A percentile compares a stretch with the other conserved stretches of the same genome.
phyloP scores from a whole-genome alignment of 1,140 invertebrate species.

The Notospermus geniculatus region DNA sequence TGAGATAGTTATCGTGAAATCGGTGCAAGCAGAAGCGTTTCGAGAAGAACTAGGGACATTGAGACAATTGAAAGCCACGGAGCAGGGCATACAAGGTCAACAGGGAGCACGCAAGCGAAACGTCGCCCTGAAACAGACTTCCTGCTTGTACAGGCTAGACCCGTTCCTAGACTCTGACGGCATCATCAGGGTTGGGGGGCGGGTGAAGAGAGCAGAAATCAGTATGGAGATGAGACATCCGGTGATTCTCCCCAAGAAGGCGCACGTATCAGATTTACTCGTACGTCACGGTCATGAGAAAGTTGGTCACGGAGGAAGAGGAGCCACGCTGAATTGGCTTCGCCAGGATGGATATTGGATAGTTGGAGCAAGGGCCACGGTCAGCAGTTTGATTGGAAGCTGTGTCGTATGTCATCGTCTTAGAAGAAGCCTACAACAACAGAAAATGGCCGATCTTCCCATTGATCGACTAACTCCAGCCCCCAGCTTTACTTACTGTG shows the following conservation, averaged over 20 bases:
- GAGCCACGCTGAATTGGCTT: conserved; percentile 14
- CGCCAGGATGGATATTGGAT: conserved; percentile 21
- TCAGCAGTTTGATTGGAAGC: conserved; percentile 13
- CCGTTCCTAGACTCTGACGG: conserved; percentile 18
- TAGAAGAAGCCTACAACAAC: background rate
- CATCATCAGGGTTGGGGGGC: conserved; percentile 15
- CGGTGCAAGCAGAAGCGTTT: conserved; percentile 12
- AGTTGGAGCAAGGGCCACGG: background rate
- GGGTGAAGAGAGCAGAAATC: background rate
- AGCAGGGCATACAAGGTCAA: too few species aligned
- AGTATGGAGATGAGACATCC: conserved; percentile 13
- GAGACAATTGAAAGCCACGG: too few species aligned
- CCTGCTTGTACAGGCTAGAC: conserved; percentile 11
- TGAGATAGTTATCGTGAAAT: conserved; percentile 10
- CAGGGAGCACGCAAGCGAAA: background rate
- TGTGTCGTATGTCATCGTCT: conserved; percentile 15
- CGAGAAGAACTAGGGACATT: background rate
- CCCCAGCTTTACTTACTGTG: conserved; percentile 14
- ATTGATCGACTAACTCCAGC: conserved; percentile 11
- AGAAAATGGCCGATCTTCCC: conserved; percentile 19
- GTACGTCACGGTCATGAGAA: conserved; percentile 13
- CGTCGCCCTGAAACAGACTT: background rate
- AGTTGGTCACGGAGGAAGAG: conserved; percentile 16
- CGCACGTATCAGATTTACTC: conserved; percentile 13
- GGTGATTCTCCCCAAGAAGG: conserved; percentile 11